A percentile compares a stretch with the other conserved stretches of the same genome.
Conservation (phyloP, 1,140 invertebrate species). For the Kradibia gibbosae region DNA sequence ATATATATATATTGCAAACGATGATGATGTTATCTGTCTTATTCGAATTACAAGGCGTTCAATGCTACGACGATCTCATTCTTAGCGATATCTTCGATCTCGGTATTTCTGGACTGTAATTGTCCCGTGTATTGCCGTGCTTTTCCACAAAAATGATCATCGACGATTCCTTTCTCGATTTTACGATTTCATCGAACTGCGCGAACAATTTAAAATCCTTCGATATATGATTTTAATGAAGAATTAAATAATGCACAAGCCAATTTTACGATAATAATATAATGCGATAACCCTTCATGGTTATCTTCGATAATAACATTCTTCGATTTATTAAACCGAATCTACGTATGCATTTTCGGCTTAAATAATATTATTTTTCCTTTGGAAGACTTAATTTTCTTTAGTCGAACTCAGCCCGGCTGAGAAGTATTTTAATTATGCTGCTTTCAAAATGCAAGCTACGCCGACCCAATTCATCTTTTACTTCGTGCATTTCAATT, state of each 20-base stretch:
- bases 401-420: neutral
- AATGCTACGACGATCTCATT: too few relatives aligned
- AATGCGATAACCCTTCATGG: neutral
- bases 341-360: neutral
- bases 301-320: slow-evolving; percentile 29
- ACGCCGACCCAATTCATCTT: neutral
- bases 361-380: slow-evolving; percentile 4
- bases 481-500: neutral
- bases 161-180: too few relatives aligned
- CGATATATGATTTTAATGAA: neutral
- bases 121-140: too few relatives aligned
- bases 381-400: neutral
- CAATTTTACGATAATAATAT: slow-evolving; percentile 26
- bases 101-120: too few relatives aligned
- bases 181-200: too few relatives aligned
- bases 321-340: slow-evolving; percentile 32
- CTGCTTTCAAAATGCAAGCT: slow-evolving; percentile 14
- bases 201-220: too few relatives aligned
- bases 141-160: too few relatives aligned
- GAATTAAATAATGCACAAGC: slow-evolving; percentile 2
- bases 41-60: too few relatives aligned
- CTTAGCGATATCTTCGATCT: too few relatives aligned
- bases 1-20: too few relatives aligned
- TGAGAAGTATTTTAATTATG: slow-evolving; percentile 2
- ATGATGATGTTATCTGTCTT: too few relatives aligned